Conservation (phyloP, 2,113 vertebrate species). For the Muscicapa adusta region DNA sequence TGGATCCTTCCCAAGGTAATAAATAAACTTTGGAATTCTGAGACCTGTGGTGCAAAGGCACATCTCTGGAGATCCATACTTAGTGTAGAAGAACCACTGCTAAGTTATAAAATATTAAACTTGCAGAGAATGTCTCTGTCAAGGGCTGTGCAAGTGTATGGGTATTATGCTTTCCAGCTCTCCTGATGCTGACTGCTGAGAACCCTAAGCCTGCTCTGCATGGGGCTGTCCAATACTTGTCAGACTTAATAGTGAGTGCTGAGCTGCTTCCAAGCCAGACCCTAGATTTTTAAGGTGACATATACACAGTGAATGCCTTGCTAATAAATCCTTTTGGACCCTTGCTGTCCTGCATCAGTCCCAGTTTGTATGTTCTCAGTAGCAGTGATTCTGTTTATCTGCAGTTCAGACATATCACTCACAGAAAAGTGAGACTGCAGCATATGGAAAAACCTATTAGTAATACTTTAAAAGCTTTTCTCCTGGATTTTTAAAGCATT, state of each 20-base stretch:
- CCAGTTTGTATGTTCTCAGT: background rate
- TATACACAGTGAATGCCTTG: background rate
- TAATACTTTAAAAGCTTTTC: background rate
- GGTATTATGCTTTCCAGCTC: background rate
- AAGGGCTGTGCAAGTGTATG: background rate
- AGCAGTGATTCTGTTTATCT: background rate
- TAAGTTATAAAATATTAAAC: background rate
- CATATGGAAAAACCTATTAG: background rate
- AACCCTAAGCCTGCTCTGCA: background rate
- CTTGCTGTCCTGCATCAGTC: background rate
- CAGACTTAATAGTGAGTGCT: background rate
- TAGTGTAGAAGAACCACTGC: background rate
- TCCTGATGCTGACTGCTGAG: background rate
- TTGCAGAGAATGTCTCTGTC: background rate
- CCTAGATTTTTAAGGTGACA: background rate
- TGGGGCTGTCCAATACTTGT: background rate
- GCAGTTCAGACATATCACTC: background rate
- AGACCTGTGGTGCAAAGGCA: background rate
- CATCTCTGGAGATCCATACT: background rate
- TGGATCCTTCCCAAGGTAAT: background rate
- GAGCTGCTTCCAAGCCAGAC: background rate
- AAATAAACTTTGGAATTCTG: background rate
- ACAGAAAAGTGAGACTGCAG: background rate
- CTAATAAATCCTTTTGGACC: slow-evolving; percentile 9
- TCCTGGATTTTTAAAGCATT: background rate